Evolutionary conservation across 2,888 invertebrate genomes (phyloP), one percentile per base, ranked within the genome.

Genomic region (Cephalotes varians): DNA sequence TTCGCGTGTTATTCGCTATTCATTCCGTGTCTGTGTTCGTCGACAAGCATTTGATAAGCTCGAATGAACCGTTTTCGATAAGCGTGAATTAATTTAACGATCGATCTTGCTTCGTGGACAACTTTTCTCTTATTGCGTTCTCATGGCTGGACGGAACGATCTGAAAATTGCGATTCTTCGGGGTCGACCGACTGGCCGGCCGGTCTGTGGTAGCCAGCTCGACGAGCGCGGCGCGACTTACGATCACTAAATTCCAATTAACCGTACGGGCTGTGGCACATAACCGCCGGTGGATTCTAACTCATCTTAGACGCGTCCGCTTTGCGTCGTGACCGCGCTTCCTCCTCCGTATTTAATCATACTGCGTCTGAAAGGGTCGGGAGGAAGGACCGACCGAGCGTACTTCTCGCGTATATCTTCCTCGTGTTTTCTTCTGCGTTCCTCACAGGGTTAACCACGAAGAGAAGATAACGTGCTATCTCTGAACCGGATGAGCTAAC

Each of bases 181-280:
- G 85, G 87, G 87, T 89, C 90, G 72, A 90, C 82, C 85, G 84
- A 37, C 25, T 74, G 40, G 31, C 7, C 64, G 56, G 47, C 18
- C 34, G 34, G 71, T 28, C 62, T 25, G 54, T 65, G 60, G 81
- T 69, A 82, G 82, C 60, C 81, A 83, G n/a, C 79, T 44, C 84
- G 71, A n/a, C 31, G 62, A 65, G 54, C 47, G 62, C 58, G 83
- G 47, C 87, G 88, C 90, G 87, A 91, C 91, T 91, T 91, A 91
- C 91, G 91, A 92, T 92, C 91, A 89, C 91, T 93, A 92, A 92
- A 93, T 93, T 92, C 93, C 91, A 93, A 93, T 93, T 93, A 93
- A 91, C 91, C 87, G 89, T 86, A 81, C 90, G 81, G 85, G 74
- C 85, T 82, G 85, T 65, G 84, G 83, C 85, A 65, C 64, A 82